Evolutionary conservation across 2,113 vertebrate species (phyloP), one percentile per base, ranked within the genome.

Genomic region (Nycticryphes semicollaris): DNA sequence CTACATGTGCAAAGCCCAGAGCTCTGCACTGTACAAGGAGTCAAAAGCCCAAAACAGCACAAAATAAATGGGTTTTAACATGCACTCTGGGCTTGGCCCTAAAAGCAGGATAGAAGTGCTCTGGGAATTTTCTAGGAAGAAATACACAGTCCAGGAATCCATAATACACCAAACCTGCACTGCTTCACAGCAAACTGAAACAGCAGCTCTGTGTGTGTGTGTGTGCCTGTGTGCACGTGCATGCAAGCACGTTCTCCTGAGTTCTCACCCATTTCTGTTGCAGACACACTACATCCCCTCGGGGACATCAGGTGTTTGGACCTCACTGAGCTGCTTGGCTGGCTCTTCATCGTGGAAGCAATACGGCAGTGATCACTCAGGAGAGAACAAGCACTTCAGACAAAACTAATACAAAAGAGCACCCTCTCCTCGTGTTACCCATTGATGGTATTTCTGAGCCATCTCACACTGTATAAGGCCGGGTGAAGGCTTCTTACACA

Each of bases 211-310:
- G 41, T 0, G 0, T 5, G 37, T 3, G 10, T 2, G 1, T 23
- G 19, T 43, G 43, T 43, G 53, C 39, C 39, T 11, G 10, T 2
- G 1, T 23, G 19, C 33, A 54, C 4, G 1, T 37, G 31, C 0
- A 0, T 0, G 15, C 1, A 2, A 28, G 20, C 33, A 7, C 1
- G 4, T 2, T 15, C 3, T 5, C 9, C 35, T 10, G 7, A 28
- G 19, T n/a, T 67, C 7, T 6, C 59, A 25, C 57, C 59, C 45
- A 2, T 17, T 43, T 31, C 66, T 87, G 50, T 70, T 62, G 33
- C 84, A 59, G 50, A 27, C 25, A 0, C 7, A 5, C 41, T 23
- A 3, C 30, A 18, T 6, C 25, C 27, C n/a, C 37, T 6, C 23
- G 0, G 6, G 18, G 15, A 6, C 35, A 18, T 8, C 66, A 33